These are phyloP conservation scores for Catharus minimus DNA, from an alignment of 2,113 vertebrate genomes.

Conservation along the genomic window DNA sequence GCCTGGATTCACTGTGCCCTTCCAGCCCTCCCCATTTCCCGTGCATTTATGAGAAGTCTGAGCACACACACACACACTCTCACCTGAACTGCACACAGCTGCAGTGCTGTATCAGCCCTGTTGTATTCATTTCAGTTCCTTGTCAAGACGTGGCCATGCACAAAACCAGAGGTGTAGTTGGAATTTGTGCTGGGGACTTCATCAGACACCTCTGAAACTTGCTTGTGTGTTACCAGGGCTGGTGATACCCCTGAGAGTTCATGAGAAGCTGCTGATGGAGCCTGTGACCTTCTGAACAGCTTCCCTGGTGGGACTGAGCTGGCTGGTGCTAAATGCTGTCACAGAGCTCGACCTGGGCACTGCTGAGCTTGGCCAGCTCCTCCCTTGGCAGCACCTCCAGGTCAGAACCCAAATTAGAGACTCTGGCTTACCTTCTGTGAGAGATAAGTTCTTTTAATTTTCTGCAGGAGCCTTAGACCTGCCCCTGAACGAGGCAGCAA, in stretches of 20 bases:
- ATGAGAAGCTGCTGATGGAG: not conserved
- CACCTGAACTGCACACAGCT: not conserved
- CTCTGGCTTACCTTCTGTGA: not conserved
- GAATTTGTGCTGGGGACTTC: not conserved
- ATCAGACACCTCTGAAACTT: not conserved
- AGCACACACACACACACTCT: not conserved
- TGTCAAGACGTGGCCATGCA: rapidly evolving
- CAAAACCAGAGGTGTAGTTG: rapidly evolving
- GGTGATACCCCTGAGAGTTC: not conserved
- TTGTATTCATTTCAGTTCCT: not conserved
- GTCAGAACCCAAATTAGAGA: not conserved
- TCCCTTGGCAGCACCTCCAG: not conserved
- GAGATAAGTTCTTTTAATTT: not conserved
- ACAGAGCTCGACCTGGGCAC: not conserved
- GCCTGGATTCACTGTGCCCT: not conserved
- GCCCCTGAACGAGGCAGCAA: not conserved
- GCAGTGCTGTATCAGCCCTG: rapidly evolving
- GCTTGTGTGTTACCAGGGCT: not conserved
- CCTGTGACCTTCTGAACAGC: not conserved
- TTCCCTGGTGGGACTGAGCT: not conserved
- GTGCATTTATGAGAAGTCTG: not conserved
- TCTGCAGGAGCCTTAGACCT: not conserved
- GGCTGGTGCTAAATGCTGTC: rapidly evolving
- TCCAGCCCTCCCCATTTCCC: not conserved
- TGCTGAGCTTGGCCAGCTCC: not conserved